Base-by-base conservation (phyloP, 2,113 vertebrate species). In the Probosciger aterrimus region DNA sequence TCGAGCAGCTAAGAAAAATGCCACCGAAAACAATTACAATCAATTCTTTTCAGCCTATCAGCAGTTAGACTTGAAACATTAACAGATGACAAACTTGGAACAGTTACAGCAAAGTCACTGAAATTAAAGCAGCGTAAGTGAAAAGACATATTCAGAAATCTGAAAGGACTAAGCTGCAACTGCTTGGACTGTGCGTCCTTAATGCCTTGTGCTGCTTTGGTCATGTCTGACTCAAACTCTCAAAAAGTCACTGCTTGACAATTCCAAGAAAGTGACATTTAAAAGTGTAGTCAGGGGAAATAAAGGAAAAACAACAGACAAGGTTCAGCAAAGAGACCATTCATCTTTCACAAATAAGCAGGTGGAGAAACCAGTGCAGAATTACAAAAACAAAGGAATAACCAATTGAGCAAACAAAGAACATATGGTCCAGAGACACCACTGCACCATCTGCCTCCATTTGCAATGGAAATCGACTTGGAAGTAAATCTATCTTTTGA, bases 301-400 rank as follows among this genome's bases (percentile, higher is more conserved):
- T 37, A 83, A 63, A 92, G 43, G 30, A 35, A 92, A 78, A 79
- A 79, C 13, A 43, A 18, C 74, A 88, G 82, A 67, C 22, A 78
- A 64, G 47, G 59, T 28, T 59, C 53, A 88, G 67, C 70, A 63
- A 35, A 80, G 52, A 88, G 33, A 52, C 28, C 44, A 57, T 96
- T 77, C 60, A 50, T 93, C 88, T 91, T 50, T 23, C 41, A 63
- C 73, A 93, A 96, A 92, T 6, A 25, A 95, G 57, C 86, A 92
- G 90, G 90, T 93, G 76, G 77, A 89, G 69, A 82, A 94, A 73
- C 5, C 80, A 79, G 65, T 31, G 69, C 69, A 53, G 74, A 71
- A 68, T 90, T 43, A 57, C 55, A 90, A 47, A 46, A 64, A 14
- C 37, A 84, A 82, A 94, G 65, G 11, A 87, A 69, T 25, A 87